These are phyloP conservation scores for Allophyes oxyacanthae DNA, from an alignment of 2,888 invertebrate genomes.

Conservation along the genomic window DNA sequence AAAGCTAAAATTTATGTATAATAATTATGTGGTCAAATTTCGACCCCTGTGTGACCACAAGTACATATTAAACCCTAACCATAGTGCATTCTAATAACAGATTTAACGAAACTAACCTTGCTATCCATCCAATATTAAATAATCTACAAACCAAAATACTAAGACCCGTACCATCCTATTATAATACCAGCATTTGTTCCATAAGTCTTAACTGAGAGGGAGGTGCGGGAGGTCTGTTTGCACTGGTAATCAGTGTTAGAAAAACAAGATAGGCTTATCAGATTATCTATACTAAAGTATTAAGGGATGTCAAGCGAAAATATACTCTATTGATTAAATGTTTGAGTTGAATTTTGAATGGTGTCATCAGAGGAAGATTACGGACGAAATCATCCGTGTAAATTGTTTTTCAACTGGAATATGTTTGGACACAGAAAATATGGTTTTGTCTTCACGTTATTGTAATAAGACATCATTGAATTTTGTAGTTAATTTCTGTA, in stretches of 20 bases:
- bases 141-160: not conserved
- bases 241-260: slow-evolving; percentile 32
- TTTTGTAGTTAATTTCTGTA: no score
- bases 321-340: not conserved
- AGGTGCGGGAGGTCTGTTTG: slow-evolving; percentile 10
- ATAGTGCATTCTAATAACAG: not conserved
- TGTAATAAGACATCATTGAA: no score
- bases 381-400: slow-evolving; percentile 7
- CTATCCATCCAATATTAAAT: slow-evolving; percentile 8
- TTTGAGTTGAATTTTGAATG: slow-evolving; percentile 22
- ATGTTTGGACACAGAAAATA: slow-evolving; percentile 4
- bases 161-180: not conserved
- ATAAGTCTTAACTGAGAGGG: not conserved
- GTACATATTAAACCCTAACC: no score
- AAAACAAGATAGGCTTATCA: slow-evolving; percentile 54
- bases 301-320: not conserved
- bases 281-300: slow-evolving; percentile 42
- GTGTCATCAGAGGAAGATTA: slow-evolving; percentile 26
- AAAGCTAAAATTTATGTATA: no score
- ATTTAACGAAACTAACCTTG: slow-evolving; percentile 16
- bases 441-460: not conserved
- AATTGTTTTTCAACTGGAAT: slow-evolving; percentile 31
- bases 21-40: no score
- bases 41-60: no score
- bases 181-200: not conserved